Conservation (phyloP, 2,888 invertebrate species). For the Rhaphigaster nebulosa region DNA sequence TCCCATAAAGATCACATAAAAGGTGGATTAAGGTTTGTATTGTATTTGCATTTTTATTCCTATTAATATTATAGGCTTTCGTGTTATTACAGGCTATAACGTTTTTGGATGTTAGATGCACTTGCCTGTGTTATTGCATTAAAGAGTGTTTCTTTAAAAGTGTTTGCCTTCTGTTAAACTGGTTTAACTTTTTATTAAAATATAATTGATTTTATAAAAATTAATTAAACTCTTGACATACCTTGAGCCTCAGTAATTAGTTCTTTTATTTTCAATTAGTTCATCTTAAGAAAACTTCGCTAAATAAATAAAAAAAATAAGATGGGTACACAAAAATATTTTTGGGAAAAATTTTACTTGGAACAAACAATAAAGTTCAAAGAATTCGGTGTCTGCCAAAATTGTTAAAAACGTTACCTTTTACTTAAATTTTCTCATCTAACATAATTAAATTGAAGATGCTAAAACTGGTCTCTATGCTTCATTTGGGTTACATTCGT, state of each 20-base stretch:
- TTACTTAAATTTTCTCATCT: background rate
- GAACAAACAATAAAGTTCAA: background rate
- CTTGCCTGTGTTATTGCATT: background rate
- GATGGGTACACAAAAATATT: too few species aligned
- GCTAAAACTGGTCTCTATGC: too few species aligned
- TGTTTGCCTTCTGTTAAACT: background rate
- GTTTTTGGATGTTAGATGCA: background rate
- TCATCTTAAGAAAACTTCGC: too few species aligned
- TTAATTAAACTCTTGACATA: too few species aligned
- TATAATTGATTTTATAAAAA: background rate
- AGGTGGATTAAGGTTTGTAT: conserved; percentile 73
- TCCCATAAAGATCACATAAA: conserved; percentile 73
- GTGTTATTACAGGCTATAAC: background rate
- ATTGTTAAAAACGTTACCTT: background rate
- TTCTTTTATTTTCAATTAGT: too few species aligned
- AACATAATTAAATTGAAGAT: too few species aligned
- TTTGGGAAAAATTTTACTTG: too few species aligned
- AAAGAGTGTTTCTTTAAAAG: too few species aligned
- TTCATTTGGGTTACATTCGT: background rate
- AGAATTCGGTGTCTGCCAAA: background rate
- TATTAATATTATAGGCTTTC: background rate
- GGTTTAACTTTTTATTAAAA: background rate
- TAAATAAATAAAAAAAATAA: too few species aligned
- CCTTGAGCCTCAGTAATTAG: too few species aligned
- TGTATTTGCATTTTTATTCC: conserved; percentile 66